A percentile compares a stretch with the other conserved stretches of the same genome.
phyloP scores from a whole-genome alignment of 2,797 vertebrate species.

The Chelmon rostratus region DNA sequence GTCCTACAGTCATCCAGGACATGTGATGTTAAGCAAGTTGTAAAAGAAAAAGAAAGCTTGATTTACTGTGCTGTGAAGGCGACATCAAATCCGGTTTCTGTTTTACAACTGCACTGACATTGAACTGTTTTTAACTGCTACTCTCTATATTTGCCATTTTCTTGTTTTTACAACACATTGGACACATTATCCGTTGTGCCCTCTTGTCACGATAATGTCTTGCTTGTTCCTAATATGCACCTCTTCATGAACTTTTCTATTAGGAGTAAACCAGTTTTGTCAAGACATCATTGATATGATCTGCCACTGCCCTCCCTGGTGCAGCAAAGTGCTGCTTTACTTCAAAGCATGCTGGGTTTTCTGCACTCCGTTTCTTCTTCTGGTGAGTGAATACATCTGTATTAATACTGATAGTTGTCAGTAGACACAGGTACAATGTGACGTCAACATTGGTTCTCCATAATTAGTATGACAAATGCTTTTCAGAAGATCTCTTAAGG shows the following conservation, averaged over 20 bases:
- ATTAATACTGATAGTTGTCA: not conserved
- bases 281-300: conserved; percentile 90
- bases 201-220: not conserved
- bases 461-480: not conserved
- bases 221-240: conserved; percentile 3
- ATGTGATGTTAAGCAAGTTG: not conserved
- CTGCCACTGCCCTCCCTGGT: conserved; percentile 87
- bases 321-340: conserved; percentile 86
- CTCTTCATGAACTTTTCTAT: conserved; percentile 16
- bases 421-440: not conserved
- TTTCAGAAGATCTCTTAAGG: conserved; percentile 1
- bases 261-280: conserved; percentile 90
- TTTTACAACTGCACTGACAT: not conserved
- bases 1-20: conserved; percentile 14
- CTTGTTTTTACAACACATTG: not conserved
- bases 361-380: conserved; percentile 86
- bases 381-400: conserved; percentile 78
- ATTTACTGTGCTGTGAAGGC: not conserved
- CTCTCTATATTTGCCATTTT: not conserved
- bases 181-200: not conserved
- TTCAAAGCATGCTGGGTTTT: conserved; percentile 91
- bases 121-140: not conserved
- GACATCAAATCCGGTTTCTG: not conserved
- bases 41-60: not conserved
- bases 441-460: not conserved